Base-by-base conservation (phyloP, 2,888 invertebrate genomes). In the Ctenicera cuprea region DNA sequence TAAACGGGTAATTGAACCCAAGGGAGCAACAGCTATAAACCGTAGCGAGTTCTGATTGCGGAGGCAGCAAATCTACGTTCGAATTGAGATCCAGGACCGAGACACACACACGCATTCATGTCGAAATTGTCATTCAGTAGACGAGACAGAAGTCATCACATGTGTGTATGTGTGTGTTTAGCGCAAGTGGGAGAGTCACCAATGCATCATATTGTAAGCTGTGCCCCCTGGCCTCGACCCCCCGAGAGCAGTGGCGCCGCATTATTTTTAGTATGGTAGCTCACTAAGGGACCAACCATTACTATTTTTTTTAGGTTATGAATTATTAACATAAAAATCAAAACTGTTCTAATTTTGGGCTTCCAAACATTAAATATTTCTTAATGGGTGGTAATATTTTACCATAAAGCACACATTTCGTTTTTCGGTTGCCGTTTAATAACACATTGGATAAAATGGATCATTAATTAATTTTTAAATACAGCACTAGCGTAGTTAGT, bases 101-200 rank as follows among this genome's bases (percentile, higher is more conserved):
- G 37, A 57, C 26, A 57, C 26, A 66, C 33, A 30, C 22, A 65
- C 37, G 38, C 63, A 68, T 68, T 73, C 57, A 57, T 45, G 68
- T 64, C 43, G 73, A 73, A 64, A 73, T 73, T 69, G 69, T 72
- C 72, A 61, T 73, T 67, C 73, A 76, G 70, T 70, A 78, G 81
- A 78, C 78, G 67, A 70, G 73, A 71, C 71, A 74, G 61, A 71
- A 76, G 71, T 81, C 81, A 82, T 80, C 79, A 78, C 82, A 82
- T 82, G 80, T 81, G 80, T 77, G 77, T 77, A 68, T 71, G 43
- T 66, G 63, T 54, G 48, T 69, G 54, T 70, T 9, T 65, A 74
- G 76, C 79, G 61, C 78, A 81, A 83, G 82, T 82, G 82, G 83
- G 82, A 82, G 82, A 83, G 81, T 77, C 80, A 77, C 76, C 74